Evolutionary conservation across 2,888 invertebrate species (phyloP).

Genomic region (Petrophora chlorosata): DNA sequence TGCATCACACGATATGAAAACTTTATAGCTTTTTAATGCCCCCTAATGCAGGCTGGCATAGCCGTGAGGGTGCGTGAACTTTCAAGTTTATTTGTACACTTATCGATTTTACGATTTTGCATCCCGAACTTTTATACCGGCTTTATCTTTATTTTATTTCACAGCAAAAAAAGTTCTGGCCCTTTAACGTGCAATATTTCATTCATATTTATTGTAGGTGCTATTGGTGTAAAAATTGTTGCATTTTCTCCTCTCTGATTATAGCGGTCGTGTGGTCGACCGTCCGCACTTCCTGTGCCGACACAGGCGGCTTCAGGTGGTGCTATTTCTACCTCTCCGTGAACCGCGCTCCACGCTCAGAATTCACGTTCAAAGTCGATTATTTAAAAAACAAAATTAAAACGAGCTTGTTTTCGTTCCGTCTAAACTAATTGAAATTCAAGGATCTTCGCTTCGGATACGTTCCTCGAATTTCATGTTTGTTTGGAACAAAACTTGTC

Average conservation of each 20-base stretch:
- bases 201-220: neutral
- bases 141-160: conserved; percentile 3
- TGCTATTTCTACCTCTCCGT: conserved; percentile 75
- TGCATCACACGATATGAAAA: conserved; percentile 12
- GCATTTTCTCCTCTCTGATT: conserved; percentile 42
- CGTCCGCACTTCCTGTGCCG: conserved; percentile 70
- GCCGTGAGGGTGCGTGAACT: conserved; percentile 15
- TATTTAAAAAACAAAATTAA: conserved; percentile 57
- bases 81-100: conserved; percentile 12
- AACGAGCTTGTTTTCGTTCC: conserved; percentile 43
- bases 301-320: conserved; percentile 59
- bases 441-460: conserved; percentile 40
- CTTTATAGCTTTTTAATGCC: conserved; percentile 20
- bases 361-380: conserved; percentile 76
- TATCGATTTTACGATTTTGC: conserved; percentile 11
- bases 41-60: conserved; percentile 8
- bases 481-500: conserved; percentile 16
- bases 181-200: conserved; percentile 4
- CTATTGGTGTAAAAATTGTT: conserved; percentile 34
- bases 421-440: conserved; percentile 44
- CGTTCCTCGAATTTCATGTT: conserved; percentile 37
- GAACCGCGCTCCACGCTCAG: conserved; percentile 57
- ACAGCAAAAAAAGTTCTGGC: neutral
- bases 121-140: conserved; percentile 1
- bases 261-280: conserved; percentile 51